Percentiles rank a stretch among this genome's conserved stretches.
Conservation (phyloP, 2,888 invertebrate species). For the Andrena marginata region DNA sequence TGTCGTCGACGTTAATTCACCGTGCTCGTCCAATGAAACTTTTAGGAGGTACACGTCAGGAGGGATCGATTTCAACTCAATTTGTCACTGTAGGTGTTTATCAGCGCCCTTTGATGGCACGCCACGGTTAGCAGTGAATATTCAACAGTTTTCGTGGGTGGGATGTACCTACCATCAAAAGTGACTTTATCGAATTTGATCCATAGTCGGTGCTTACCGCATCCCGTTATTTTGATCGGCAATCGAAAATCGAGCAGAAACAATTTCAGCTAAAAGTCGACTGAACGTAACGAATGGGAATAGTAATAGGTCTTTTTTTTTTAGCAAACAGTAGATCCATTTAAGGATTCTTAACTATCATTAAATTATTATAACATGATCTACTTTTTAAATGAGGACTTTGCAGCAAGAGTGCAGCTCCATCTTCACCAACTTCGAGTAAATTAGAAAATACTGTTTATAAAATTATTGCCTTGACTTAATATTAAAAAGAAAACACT, state of each 20-base stretch:
- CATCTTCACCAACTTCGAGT: no score
- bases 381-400: no score
- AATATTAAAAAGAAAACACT: no score
- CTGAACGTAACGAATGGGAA: neutral
- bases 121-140: conserved; percentile 57
- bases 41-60: conserved; percentile 13
- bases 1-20: conserved; percentile 7
- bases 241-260: conserved; percentile 42
- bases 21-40: conserved; percentile 16
- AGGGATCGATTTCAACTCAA: conserved; percentile 34
- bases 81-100: conserved; percentile 51
- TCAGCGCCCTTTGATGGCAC: conserved; percentile 25
- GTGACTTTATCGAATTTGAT: conserved; percentile 59
- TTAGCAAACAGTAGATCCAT: neutral
- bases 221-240: conserved; percentile 55
- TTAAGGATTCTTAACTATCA: neutral
- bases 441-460: no score
- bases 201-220: conserved; percentile 28
- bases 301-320: neutral
- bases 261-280: conserved; percentile 23
- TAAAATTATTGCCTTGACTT: no score
- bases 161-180: conserved; percentile 28
- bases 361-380: neutral
- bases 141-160: conserved; percentile 63
- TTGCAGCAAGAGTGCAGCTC: no score